Evolutionary conservation across 2,888 invertebrate genomes (phyloP), one percentile per base, ranked within the genome.

Genomic region (Ophioninae sp.): DNA sequence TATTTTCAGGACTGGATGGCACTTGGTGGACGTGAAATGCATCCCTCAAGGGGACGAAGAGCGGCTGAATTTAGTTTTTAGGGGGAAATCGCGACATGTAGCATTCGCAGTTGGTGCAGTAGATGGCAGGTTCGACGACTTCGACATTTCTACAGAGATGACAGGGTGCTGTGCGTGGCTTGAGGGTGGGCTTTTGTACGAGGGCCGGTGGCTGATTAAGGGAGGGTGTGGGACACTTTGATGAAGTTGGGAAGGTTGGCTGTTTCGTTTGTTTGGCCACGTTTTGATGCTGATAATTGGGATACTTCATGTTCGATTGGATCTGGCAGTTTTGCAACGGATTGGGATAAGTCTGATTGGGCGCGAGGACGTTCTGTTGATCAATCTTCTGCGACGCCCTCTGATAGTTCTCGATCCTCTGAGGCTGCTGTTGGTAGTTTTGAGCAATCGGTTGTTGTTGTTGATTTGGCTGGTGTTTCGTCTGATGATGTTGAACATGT

Each of bases 31-130:
- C 77, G 75, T 81, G 70, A 69, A 41, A 78, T n/a, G 44, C n/a
- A 17, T 23, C 73, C 39, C 56, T 44, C 44, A 75, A 72, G 56
- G 68, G 37, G 20, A 75, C 17, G 23, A 62, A 13, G 23, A 64
- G 17, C 70, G 64, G 21, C 41, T 6, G n/a, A 67, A 23, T 85
- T 90, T 87, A 95, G 89, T 94, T 94, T 87, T 95, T 94, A 64
- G 96, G 96, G 90, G 96, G 95, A 93, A 97, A 97, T 90, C 96
- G 94, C 85, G 97, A 97, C 96, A 98, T 96, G 91, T 98, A 98
- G 93, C 97, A 98, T 91, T 98, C 97, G 93, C 98, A 98, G 93
- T 98, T 98, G 72, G 96, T 94, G 93, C 98, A 98, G 91, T 98
- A 98, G 88, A 96, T 95, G 56, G 96, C 95, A 17, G 97, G 96